These are phyloP conservation scores for Hystrix brachyura DNA, from an alignment of 2,113 vertebrate genomes.

Conservation along the genomic window DNA sequence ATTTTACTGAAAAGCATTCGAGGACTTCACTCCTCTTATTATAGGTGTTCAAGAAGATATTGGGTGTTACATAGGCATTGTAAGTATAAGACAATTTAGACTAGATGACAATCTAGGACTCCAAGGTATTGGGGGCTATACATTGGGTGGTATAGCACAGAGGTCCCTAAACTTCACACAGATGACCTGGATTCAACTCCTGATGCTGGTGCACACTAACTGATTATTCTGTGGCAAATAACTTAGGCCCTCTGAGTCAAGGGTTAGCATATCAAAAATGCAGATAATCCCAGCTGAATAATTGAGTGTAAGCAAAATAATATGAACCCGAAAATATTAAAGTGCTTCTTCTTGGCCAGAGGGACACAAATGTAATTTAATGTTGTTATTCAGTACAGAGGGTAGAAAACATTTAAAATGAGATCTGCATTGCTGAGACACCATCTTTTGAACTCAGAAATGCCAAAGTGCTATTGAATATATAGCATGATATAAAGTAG, in stretches of 20 bases:
- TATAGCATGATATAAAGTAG: conserved; percentile 33
- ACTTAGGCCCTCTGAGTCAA: neutral
- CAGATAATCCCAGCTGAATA: neutral
- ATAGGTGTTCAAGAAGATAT: neutral
- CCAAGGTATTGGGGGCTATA: neutral
- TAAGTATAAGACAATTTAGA: neutral
- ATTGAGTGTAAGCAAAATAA: neutral
- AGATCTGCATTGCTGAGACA: neutral
- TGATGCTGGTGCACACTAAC: neutral
- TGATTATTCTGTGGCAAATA: neutral
- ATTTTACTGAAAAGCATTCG: neutral
- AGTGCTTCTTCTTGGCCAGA: neutral
- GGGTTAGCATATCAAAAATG: neutral
- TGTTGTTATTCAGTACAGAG: neutral
- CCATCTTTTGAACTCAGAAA: neutral
- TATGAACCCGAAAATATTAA: neutral
- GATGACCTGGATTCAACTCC: neutral
- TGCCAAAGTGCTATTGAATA: neutral
- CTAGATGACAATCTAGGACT: neutral
- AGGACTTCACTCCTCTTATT: neutral
- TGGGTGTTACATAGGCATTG: neutral
- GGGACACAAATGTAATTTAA: neutral
- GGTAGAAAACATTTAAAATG: neutral
- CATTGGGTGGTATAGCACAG: neutral
- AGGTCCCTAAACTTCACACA: neutral